Evolutionary conservation across 2,797 vertebrate species (phyloP), one percentile per base, ranked within the genome.

Genomic region (Natrix natrix): DNA sequence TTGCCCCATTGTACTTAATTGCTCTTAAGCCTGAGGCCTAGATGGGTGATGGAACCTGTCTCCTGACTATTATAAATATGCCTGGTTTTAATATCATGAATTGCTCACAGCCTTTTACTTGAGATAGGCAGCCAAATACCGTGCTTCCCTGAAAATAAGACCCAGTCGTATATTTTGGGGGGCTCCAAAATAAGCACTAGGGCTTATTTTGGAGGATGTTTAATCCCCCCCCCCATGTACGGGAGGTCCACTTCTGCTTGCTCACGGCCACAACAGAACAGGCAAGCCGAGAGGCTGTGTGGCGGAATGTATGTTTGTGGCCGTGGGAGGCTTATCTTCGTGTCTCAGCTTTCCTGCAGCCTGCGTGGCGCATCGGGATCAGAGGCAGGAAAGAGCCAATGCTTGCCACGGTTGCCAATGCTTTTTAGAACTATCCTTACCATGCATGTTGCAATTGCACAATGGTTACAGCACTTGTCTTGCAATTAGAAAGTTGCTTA

Each of bases 241-340:
- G 2, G 59, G 61, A 63, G 26, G 11, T 4, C 4, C 11, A 4
- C 61, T 13, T 61, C 26, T 66, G 26, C 28, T 66, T 66, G 26
- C 28, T 66, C 61, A 13, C 13, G 12, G 28, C 26, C 0, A 0
- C 61, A 66, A 5, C 4, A n/a, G 28, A n/a, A 5, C 26, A n/a
- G 61, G 1, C 61, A 66, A 66, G 61, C 11, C 12, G 26, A n/a
- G 12, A 66, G 61, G n/a, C 11, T 1, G 28, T 28, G 4, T 26
- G 4, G 1, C 0, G 10, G 26, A n/a, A 5, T 66, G 61, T 28
- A 12, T 1, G 26, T n/a, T 4, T 1, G 11, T 4, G 10, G 61
- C 12, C 4, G 4, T 0, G 28, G 28, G 61, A 66, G 26, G 26
- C 61, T 66, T 11, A 63, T 63, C 11, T 63, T 66, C 12, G 1